A percentile compares a stretch with the other conserved stretches of the same genome.
These are phyloP conservation scores for Lacerta viridis DNA, from an alignment of 2,797 vertebrate genomes.

Conservation along the genomic window DNA sequence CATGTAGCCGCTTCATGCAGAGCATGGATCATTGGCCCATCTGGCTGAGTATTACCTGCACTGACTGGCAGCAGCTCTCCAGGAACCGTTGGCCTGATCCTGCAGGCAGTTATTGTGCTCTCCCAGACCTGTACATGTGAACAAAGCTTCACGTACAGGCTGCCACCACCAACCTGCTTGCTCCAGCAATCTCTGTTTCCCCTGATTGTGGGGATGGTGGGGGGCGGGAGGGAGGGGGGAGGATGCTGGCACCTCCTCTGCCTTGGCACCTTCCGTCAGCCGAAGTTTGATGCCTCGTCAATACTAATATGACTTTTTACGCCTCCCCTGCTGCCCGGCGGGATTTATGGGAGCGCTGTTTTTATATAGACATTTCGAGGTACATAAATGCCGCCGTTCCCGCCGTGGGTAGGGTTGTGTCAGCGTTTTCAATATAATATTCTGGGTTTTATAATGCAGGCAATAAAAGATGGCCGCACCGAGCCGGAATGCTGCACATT, in stretches of 20 bases:
- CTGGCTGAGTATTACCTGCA: too few species aligned
- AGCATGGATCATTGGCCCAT: too few species aligned
- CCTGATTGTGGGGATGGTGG: not conserved
- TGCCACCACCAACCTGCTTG: not conserved
- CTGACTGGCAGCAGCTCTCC: too few species aligned
- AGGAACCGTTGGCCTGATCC: not conserved
- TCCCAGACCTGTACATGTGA: not conserved
- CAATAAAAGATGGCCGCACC: not conserved
- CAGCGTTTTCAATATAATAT: slow-evolving; percentile 55
- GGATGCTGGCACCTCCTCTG: not conserved
- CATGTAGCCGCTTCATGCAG: too few species aligned
- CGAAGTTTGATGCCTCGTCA: not conserved
- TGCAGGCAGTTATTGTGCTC: not conserved
- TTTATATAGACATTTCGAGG: slow-evolving; percentile 50
- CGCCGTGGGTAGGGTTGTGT: slow-evolving; percentile 39
- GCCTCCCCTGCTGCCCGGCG: slow-evolving; percentile 40
- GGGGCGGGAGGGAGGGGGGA: rapidly evolving
- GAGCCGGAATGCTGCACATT: not conserved
- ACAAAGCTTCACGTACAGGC: too few species aligned
- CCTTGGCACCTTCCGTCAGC: slow-evolving; percentile 4
- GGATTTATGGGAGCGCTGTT: slow-evolving; percentile 58
- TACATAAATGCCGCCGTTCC: slow-evolving; percentile 51
- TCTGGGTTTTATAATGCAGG: slow-evolving; percentile 21
- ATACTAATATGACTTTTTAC: slow-evolving; percentile 49
- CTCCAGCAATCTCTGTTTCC: not conserved